Evolutionary conservation across 1,140 invertebrate species (phyloP), one percentile per base, ranked within the genome.

Genomic region (Anadara kagoshimensis): DNA sequence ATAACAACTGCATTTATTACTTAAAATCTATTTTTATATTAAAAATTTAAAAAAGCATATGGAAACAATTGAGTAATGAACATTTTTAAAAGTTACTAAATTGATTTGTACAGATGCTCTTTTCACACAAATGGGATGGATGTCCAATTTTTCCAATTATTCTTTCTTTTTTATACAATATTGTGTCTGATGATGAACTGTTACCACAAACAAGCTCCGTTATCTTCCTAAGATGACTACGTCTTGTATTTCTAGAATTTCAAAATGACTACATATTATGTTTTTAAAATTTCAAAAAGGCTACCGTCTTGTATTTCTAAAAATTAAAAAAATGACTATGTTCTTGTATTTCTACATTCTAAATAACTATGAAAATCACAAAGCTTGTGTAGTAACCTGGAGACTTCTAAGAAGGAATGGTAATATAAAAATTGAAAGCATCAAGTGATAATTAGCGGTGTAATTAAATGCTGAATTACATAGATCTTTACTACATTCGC

Each of bases 401-500:
- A 14, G 7, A 12, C n/a, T n/a, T n/a, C 24, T 24, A 53, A 16
- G n/a, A 53, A 20, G 41, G 1, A 12, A n/a, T 62, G 45, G 43
- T 44, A 44, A 62, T 44, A 22, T 18, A 44, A 16, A 44, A n/a
- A 62, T 20, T 22, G n/a, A n/a, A 43, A 44, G 45, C 41, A 7
- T 43, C 36, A 20, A 22, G 18, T 45, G 1, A 18, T 29, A n/a
- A 62, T 11, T 14, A 44, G 29, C 29, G 29, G 29, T 36, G 29
- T 36, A 36, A 36, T 36, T 1, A 3, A 43, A 26, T 11, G 64
- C 64, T n/a, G 64, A 54, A 56, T 67, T 67, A 43, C 64, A 67
- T 8, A 49, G 49, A 43, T 67, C 51, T 8, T 10, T 24, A 20
- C 41, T 51, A 22, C 64, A 67, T 20, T 67, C 64, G 26, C 64